phyloP scores from a whole-genome alignment of 1,140 invertebrate species.

The Agrilus planipennis region DNA sequence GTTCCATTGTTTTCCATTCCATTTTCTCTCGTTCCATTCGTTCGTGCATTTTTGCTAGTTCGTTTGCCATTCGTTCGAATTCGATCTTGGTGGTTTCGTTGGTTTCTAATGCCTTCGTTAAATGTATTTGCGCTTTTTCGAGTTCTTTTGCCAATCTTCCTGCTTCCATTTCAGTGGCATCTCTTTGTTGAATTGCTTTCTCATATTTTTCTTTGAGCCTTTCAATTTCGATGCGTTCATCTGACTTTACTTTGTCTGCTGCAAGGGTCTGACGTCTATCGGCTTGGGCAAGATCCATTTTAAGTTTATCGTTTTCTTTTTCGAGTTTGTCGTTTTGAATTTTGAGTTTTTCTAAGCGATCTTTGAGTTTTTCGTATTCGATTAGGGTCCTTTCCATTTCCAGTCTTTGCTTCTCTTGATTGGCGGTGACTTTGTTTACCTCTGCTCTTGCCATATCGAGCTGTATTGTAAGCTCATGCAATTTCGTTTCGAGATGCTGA shows the following conservation, averaged over 20 bases:
- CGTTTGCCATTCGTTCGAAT: slow-evolving; percentile 67
- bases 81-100: slow-evolving; percentile 69
- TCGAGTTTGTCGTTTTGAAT: slow-evolving; percentile 53
- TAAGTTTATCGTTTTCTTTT: slow-evolving; percentile 61
- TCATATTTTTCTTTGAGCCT: slow-evolving; percentile 73
- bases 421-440: slow-evolving; percentile 53
- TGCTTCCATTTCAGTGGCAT: slow-evolving; percentile 73
- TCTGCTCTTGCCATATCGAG: slow-evolving; percentile 67
- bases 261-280: slow-evolving; percentile 49
- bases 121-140: slow-evolving; percentile 70
- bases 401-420: slow-evolving; percentile 62
- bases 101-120: slow-evolving; percentile 68
- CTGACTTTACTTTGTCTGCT: slow-evolving; percentile 47
- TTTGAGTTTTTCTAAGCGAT: slow-evolving; percentile 72
- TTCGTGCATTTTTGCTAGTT: slow-evolving; percentile 66
- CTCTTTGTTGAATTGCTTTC: slow-evolving; percentile 64
- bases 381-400: slow-evolving; percentile 70
- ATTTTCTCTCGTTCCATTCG: slow-evolving; percentile 55
- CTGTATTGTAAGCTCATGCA: slow-evolving; percentile 68
- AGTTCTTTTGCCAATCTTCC: slow-evolving; percentile 74
- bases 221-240: slow-evolving; percentile 61
- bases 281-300: slow-evolving; percentile 54
- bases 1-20: slow-evolving; percentile 50
- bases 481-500: slow-evolving; percentile 60
- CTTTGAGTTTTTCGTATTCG: slow-evolving; percentile 74